These are phyloP conservation scores for Pseudochirops corinnae DNA, from an alignment of 2,797 vertebrate species.

Conservation along the genomic window DNA sequence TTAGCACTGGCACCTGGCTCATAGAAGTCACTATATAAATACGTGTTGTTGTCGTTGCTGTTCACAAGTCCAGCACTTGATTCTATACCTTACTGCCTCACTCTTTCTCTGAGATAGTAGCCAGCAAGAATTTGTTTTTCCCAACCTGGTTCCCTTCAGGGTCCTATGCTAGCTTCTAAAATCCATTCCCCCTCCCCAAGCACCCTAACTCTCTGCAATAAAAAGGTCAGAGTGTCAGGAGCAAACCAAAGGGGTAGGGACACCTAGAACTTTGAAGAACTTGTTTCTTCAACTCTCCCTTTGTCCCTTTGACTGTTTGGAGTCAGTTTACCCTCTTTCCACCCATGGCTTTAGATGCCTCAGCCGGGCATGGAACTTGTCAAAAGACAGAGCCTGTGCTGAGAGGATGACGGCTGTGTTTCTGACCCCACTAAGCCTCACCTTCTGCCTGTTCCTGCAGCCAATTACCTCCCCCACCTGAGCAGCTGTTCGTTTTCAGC, in stretches of 20 bases:
- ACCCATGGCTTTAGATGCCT: background rate
- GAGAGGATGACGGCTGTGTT: conserved; percentile 51
- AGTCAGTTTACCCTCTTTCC: background rate
- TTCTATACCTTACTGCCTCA: background rate
- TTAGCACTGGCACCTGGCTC: background rate
- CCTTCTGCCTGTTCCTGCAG: conserved; percentile 44
- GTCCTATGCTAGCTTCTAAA: background rate
- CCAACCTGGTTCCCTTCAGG: background rate
- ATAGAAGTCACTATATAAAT: background rate
- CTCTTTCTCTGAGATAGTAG: background rate
- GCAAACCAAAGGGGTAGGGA: background rate
- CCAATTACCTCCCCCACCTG: conserved; percentile 2
- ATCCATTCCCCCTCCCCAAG: background rate
- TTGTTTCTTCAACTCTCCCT: background rate
- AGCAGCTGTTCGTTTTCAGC: conserved; percentile 42
- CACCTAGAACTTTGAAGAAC: conserved; percentile 5
- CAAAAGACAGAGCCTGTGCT: conserved; percentile 56
- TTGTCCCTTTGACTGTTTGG: background rate
- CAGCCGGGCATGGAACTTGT: conserved; percentile 25
- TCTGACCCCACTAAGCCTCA: conserved; percentile 65
- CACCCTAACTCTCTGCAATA: background rate
- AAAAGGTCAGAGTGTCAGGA: conserved; percentile 22
- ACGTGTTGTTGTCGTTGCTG: too few species aligned
- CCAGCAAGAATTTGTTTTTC: background rate
- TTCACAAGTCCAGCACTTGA: background rate